Evolutionary conservation across 1,140 invertebrate species (phyloP).

Genomic region (Coelopa frigida): DNA sequence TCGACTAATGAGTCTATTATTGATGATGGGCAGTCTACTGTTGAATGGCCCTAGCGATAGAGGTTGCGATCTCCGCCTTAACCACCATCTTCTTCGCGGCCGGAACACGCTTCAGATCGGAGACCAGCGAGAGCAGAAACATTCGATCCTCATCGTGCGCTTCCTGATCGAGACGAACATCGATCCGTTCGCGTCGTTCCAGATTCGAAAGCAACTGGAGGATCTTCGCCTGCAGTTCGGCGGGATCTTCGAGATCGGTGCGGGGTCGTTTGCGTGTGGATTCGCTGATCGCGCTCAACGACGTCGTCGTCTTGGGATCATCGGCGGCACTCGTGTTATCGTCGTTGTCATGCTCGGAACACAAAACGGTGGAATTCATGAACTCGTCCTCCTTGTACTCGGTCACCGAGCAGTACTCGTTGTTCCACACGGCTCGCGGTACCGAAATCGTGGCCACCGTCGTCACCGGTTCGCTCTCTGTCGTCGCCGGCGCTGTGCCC

Average conservation of each 20-base stretch:
- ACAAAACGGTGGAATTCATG: conserved; percentile 4
- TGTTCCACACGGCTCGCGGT: background rate
- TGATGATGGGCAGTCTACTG: too few relatives aligned
- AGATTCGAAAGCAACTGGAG: conserved; percentile 6
- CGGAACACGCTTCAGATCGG: conserved; percentile 10
- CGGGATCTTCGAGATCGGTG: background rate
- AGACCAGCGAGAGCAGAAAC: conserved; percentile 12
- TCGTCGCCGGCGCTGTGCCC: too few relatives aligned
- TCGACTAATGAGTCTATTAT: too few relatives aligned
- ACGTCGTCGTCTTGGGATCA: background rate
- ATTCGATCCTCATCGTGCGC: conserved; percentile 11
- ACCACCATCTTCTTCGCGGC: conserved; percentile 5
- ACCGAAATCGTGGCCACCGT: too few relatives aligned
- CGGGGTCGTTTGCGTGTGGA: background rate
- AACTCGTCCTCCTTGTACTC: conserved; percentile 9
- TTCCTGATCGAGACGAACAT: background rate
- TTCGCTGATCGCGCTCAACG: background rate
- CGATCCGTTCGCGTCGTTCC: conserved; percentile 4
- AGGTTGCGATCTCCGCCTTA: conserved; percentile 9
- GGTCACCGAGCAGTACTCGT: conserved; percentile 4
- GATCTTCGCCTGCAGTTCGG: conserved; percentile 8
- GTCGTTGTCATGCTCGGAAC: background rate
- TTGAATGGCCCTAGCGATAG: conserved; percentile 7
- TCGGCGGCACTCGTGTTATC: background rate
- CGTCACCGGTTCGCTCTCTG: too few relatives aligned